A percentile compares a stretch with the other conserved stretches of the same genome.
Conservation (phyloP, 2,797 vertebrate genomes). For the Takifugu ocellatus region DNA sequence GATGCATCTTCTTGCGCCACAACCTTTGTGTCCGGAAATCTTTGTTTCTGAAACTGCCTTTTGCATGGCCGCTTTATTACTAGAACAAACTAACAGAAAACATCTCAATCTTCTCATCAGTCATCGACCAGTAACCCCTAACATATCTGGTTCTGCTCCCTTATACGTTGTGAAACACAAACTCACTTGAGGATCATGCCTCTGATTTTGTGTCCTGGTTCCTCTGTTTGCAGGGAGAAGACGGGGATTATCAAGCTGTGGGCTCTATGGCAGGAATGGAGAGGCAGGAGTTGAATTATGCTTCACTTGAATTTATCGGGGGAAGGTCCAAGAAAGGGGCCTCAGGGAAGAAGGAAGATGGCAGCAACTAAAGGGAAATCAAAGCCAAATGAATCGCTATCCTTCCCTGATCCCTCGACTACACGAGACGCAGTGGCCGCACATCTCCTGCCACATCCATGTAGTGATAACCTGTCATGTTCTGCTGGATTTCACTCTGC, state of each 20-base stretch:
- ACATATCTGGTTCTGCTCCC: conserved; percentile 29
- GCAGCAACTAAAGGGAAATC: conserved; percentile 80
- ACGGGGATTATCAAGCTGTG: conserved; percentile 79
- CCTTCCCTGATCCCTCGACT: conserved; percentile 80
- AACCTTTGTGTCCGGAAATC: conserved; percentile 58
- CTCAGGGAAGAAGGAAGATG: conserved; percentile 76
- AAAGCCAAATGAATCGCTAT: conserved; percentile 83
- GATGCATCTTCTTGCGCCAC: conserved; percentile 58
- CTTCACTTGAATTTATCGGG: conserved; percentile 75
- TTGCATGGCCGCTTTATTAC: conserved; percentile 57
- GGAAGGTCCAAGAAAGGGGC: conserved; percentile 71
- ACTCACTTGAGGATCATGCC: not conserved
- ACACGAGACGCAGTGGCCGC: conserved; percentile 69
- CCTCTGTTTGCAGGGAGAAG: conserved; percentile 76
- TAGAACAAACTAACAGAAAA: conserved; percentile 60
- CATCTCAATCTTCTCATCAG: conserved; percentile 54
- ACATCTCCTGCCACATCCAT: conserved; percentile 35
- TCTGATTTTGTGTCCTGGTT: not conserved
- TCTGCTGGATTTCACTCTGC: conserved; percentile 37
- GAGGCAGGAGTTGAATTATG: conserved; percentile 81
- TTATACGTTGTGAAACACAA: not conserved
- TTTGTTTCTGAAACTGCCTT: conserved; percentile 46
- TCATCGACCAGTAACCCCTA: conserved; percentile 56
- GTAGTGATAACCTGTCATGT: conserved; percentile 30
- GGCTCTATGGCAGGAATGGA: conserved; percentile 76